These are phyloP conservation scores for Chesias legatella DNA, from an alignment of 2,888 invertebrate species.

Conservation along the genomic window DNA sequence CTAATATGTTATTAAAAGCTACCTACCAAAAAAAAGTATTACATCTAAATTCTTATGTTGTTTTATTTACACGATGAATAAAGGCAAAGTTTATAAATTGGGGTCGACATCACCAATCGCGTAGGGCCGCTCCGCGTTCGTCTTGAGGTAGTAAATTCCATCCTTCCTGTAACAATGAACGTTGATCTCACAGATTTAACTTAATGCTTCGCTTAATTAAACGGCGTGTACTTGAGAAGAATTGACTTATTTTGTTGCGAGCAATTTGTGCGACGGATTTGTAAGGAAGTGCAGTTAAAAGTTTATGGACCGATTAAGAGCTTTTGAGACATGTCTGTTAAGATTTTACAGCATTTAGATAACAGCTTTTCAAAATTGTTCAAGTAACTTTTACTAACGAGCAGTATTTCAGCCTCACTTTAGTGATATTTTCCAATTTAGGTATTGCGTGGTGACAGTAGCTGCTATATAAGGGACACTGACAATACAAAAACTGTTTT, in stretches of 20 bases:
- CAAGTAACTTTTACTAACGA: no score
- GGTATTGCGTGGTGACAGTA: no score
- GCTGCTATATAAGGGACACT: no score
- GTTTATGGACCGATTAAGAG: constrained; percentile 12
- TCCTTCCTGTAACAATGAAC: constrained; percentile 75
- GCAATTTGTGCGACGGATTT: constrained; percentile 20
- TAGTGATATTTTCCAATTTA: no score
- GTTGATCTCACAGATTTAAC: constrained; percentile 54
- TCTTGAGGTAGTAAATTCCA: constrained; percentile 78
- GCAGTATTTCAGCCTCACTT: no score
- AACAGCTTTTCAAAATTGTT: no score
- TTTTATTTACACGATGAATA: constrained; percentile 57
- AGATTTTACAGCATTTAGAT: constrained; percentile 7
- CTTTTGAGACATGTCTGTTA: constrained; percentile 8
- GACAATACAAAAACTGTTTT: no score
- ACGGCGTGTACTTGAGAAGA: constrained; percentile 45
- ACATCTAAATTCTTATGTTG: constrained; percentile 5
- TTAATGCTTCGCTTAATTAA: constrained; percentile 60
- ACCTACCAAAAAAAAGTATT: constrained; percentile 37
- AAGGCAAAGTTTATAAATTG: constrained; percentile 36
- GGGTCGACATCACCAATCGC: constrained; percentile 60
- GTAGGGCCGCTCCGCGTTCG: constrained; percentile 74
- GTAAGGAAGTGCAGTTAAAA: constrained; percentile 6
- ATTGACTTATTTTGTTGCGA: constrained; percentile 46
- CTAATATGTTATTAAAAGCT: constrained; percentile 5